Evolutionary conservation across 1,140 invertebrate genomes (phyloP).

Genomic region (Drosophila lacertosa): DNA sequence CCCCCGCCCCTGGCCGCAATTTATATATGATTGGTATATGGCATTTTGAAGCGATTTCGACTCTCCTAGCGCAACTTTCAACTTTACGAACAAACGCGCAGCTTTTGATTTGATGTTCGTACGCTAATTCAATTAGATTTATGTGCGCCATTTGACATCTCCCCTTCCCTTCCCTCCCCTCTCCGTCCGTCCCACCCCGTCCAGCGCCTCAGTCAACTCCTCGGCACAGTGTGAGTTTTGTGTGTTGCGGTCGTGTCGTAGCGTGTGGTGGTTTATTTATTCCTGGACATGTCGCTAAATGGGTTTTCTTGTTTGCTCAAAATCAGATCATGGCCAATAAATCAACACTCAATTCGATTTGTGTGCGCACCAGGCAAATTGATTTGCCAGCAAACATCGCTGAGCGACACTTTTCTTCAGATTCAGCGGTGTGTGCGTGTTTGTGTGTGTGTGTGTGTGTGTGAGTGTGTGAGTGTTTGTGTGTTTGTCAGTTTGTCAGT

Average conservation of each 20-base stretch:
- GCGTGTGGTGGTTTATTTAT: slow-evolving; percentile 63
- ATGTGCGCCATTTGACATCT: slow-evolving; percentile 69
- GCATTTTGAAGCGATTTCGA: not conserved
- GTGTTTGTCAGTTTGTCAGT: slow-evolving; percentile 17
- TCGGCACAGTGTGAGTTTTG: not conserved
- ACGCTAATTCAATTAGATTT: slow-evolving; percentile 78
- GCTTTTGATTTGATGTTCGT: slow-evolving; percentile 69
- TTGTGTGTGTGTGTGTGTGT: slow-evolving; percentile 1
- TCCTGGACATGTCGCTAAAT: slow-evolving; percentile 75
- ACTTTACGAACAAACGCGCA: slow-evolving; percentile 7
- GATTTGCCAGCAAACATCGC: slow-evolving; percentile 41
- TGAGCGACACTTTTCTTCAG: slow-evolving; percentile 24
- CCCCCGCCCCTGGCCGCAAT: too few species aligned
- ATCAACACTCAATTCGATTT: slow-evolving; percentile 78
- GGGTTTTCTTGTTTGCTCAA: slow-evolving; percentile 75
- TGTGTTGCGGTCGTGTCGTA: slow-evolving; percentile 11
- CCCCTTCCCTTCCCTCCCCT: not conserved
- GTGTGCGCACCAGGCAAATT: slow-evolving; percentile 36
- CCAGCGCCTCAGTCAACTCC: too few species aligned
- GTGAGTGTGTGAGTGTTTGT: slow-evolving; percentile 20
- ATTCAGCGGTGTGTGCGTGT: not conserved
- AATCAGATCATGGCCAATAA: slow-evolving; percentile 80
- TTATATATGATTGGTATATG: too few species aligned
- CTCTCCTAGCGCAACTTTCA: not conserved
- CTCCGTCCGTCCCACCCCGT: not conserved